Conservation (phyloP, 2,797 vertebrate genomes). For the Gadopsis marmoratus region DNA sequence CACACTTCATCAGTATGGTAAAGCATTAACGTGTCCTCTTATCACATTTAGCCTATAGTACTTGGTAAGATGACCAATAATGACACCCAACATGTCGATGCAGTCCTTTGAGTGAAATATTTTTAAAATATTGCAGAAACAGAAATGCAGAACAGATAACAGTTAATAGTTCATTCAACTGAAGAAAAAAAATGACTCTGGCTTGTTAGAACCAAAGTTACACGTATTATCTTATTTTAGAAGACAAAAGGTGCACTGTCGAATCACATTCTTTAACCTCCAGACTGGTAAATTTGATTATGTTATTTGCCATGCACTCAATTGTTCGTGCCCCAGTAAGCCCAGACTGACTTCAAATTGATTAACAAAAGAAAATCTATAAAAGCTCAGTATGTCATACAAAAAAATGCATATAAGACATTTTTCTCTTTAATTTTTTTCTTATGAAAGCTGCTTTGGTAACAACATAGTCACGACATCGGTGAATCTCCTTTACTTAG, state of each 20-base stretch:
- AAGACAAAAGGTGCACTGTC: slow-evolving; percentile 49
- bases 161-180: slow-evolving; percentile 39
- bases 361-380: slow-evolving; percentile 93
- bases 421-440: slow-evolving; percentile 87
- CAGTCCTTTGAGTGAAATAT: slow-evolving; percentile 36
- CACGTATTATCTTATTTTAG: slow-evolving; percentile 32
- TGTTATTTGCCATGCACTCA: slow-evolving; percentile 75
- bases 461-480: slow-evolving; percentile 97
- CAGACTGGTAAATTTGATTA: slow-evolving; percentile 48
- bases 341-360: slow-evolving; percentile 87
- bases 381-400: slow-evolving; percentile 98
- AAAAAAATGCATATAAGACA: slow-evolving; percentile 99
- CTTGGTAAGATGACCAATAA: not conserved
- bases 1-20: not conserved
- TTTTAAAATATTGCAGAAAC: slow-evolving; percentile 39
- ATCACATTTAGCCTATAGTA: not conserved
- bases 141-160: slow-evolving; percentile 44
- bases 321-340: slow-evolving; percentile 65
- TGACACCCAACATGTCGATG: slow-evolving; percentile 33
- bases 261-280: slow-evolving; percentile 56
- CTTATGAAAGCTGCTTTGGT: slow-evolving; percentile 99
- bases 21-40: slow-evolving; percentile 30
- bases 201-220: slow-evolving; percentile 42
- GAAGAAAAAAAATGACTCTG: slow-evolving; percentile 27
- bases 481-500: slow-evolving; percentile 87